These are phyloP conservation scores for Brenthis ino DNA, from an alignment of 2,888 invertebrate genomes.

Conservation along the genomic window DNA sequence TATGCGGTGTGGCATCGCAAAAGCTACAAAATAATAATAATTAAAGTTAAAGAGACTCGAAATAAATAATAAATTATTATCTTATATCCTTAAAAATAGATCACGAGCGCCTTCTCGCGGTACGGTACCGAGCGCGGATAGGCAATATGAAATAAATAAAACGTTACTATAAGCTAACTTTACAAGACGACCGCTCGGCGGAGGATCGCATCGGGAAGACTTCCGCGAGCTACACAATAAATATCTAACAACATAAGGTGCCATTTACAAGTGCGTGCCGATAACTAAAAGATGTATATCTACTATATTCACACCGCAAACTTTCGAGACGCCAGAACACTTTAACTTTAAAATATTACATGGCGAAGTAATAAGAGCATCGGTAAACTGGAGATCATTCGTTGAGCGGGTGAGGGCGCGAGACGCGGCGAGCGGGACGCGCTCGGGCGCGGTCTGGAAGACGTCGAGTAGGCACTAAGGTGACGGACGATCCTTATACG, in stretches of 20 bases:
- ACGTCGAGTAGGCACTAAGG: slow-evolving; percentile 78
- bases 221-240: slow-evolving; percentile 80
- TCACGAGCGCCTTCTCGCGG: slow-evolving; percentile 83
- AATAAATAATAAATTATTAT: slow-evolving; percentile 83
- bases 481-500: slow-evolving; percentile 75
- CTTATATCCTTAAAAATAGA: slow-evolving; percentile 82
- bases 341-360: slow-evolving; percentile 75
- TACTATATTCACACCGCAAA: slow-evolving; percentile 80
- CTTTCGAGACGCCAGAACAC: slow-evolving; percentile 80
- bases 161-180: slow-evolving; percentile 80
- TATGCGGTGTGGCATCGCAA: slow-evolving; percentile 77
- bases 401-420: slow-evolving; percentile 77
- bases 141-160: slow-evolving; percentile 81
- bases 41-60: slow-evolving; percentile 81
- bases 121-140: slow-evolving; percentile 80
- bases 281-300: slow-evolving; percentile 72
- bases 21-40: slow-evolving; percentile 74
- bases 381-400: slow-evolving; percentile 81
- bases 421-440: slow-evolving; percentile 66
- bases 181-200: slow-evolving; percentile 82
- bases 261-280: slow-evolving; percentile 82
- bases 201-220: slow-evolving; percentile 80
- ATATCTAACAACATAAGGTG: slow-evolving; percentile 80
- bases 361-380: slow-evolving; percentile 74
- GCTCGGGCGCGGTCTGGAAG: slow-evolving; percentile 76